Evolutionary conservation across 2,113 vertebrate genomes (phyloP).

Genomic region (Nyctibius bracteatus): DNA sequence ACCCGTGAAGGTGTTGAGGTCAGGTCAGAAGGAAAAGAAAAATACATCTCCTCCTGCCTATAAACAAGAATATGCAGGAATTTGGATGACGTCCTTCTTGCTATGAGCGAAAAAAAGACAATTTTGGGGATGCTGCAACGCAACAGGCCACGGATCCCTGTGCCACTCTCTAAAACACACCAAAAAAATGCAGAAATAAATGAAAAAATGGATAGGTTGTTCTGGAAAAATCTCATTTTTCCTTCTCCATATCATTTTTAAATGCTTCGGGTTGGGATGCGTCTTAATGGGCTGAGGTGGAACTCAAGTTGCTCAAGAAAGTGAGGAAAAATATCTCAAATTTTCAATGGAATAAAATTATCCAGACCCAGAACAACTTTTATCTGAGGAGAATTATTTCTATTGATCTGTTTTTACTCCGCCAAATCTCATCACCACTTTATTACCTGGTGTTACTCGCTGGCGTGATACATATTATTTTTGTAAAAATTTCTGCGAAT

Average conservation of each 20-base stretch:
- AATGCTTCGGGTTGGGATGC: not conserved
- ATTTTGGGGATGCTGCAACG: not conserved
- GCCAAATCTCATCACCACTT: not conserved
- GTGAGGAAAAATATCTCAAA: not conserved
- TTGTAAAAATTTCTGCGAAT: not conserved
- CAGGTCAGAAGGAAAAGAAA: not conserved
- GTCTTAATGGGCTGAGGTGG: not conserved
- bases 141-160: accelerated
- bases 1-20: not conserved
- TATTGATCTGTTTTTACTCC: not conserved
- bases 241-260: accelerated
- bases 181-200: not conserved
- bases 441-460: accelerated
- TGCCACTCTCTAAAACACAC: not conserved
- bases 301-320: not conserved
- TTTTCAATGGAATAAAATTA: not conserved
- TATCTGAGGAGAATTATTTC: not conserved
- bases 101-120: not conserved
- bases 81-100: not conserved
- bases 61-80: not conserved
- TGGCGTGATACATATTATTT: accelerated
- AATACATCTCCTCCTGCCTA: not conserved
- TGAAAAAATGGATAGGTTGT: not conserved
- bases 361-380: not conserved
- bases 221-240: not conserved